A percentile compares a stretch with the other conserved stretches of the same genome.
These are phyloP conservation scores for Drosophila demipolita DNA, from an alignment of 2,888 invertebrate genomes.

Conservation along the genomic window DNA sequence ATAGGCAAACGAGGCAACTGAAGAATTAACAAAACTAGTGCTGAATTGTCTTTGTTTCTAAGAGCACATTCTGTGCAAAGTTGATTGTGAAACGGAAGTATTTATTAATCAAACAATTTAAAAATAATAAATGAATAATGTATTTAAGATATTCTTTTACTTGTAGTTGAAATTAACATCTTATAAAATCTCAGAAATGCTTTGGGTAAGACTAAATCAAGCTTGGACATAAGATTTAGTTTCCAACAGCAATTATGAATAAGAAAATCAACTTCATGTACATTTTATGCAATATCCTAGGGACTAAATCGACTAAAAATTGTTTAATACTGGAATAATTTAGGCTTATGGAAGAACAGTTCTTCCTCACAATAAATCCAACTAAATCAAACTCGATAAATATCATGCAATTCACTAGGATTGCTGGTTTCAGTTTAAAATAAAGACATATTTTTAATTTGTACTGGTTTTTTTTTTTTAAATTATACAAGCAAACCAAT, in stretches of 20 bases:
- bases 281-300: not conserved
- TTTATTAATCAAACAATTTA: not conserved
- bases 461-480: not conserved
- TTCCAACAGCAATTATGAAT: not conserved
- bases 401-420: not conserved
- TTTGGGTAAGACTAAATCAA: not conserved
- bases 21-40: slow-evolving; percentile 17
- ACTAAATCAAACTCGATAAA: not conserved
- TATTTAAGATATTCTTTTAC: not conserved
- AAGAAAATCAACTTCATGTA: not conserved
- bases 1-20: slow-evolving; percentile 25
- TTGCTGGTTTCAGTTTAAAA: not conserved
- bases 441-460: no score
- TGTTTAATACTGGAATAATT: no score
- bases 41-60: slow-evolving; percentile 13
- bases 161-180: not conserved
- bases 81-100: slow-evolving; percentile 3
- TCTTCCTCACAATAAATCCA: not conserved
- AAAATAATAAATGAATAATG: not conserved
- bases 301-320: no score
- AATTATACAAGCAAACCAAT: not conserved
- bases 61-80: slow-evolving; percentile 15
- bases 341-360: not conserved
- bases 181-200: not conserved
- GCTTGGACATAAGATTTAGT: not conserved